Base-by-base conservation (phyloP, 2,113 vertebrate species). In the Phyllostomus discolor region DNA sequence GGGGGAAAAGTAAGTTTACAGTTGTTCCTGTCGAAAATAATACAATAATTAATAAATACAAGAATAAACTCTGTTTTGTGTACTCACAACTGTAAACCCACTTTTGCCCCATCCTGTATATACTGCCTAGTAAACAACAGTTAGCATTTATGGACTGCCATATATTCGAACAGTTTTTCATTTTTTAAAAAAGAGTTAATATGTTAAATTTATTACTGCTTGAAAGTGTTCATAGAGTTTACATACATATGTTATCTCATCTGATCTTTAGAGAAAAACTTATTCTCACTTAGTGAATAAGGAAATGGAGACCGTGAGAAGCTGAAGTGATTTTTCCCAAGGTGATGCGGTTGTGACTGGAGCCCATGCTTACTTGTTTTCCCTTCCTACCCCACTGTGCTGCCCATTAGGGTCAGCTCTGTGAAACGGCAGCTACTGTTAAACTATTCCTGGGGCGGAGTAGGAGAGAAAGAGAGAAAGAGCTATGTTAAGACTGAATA, bases 151-250 rank as follows among this genome's bases (percentile, higher is more conserved):
- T 31, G 62, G 62, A 64, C 12, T 64, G 28, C 28, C 62, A 31
- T 31, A 64, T 64, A 62, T 62, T 62, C 59, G 28, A 62, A 28
- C 3, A 64, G 26, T 64, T 31, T 64, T 15, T 31, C 11, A 31
- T 64, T 62, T 64, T 57, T 28, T 10, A 64, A 15, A 87, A 82
- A 76, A 86, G 31, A 62, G 16, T 11, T 20, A 83, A 69, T 48
- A 54, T 10, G 28, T 64, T 82, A 86, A 92, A 70, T 69, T 88
- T 90, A 73, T 64, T 91, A 94, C 26, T 66, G 35, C 33, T 81
- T 94, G 48, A 54, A 85, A 43, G 33, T 89, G 83, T 91, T 82
- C 19, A 52, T 64, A 93, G 62, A 46, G 26, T 86, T 96, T 89
- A 35, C n/a, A 62, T 43, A 82, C 35, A 43, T 12, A 48, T 26